Percentiles rank a stretch among this genome's conserved stretches.
phyloP scores from a whole-genome alignment of 2,888 invertebrate genomes.

The Ichneumon xanthorius region DNA sequence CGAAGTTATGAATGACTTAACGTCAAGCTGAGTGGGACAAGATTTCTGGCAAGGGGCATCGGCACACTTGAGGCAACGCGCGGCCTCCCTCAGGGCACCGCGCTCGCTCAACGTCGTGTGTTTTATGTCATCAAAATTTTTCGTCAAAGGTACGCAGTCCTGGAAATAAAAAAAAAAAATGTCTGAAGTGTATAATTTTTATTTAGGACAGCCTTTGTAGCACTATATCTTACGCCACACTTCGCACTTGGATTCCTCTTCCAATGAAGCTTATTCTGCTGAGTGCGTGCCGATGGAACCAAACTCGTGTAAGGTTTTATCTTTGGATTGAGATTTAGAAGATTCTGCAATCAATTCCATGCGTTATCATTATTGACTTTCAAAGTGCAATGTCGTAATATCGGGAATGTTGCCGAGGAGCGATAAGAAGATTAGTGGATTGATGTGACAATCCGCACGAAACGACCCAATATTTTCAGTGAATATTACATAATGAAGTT shows the following conservation, averaged over 20 bases:
- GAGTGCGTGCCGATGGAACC: slow-evolving; percentile 94
- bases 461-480: too few relatives aligned
- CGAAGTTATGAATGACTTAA: slow-evolving; percentile 98
- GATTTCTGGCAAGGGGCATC: slow-evolving; percentile 99
- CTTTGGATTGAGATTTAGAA: slow-evolving; percentile 94
- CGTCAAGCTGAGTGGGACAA: slow-evolving; percentile 98
- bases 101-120: slow-evolving; percentile 98
- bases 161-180: slow-evolving; percentile 78
- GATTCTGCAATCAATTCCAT: slow-evolving; percentile 88
- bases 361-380: not conserved
- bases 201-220: not conserved
- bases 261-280: slow-evolving; percentile 96
- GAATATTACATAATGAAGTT: too few relatives aligned
- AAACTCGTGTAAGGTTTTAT: slow-evolving; percentile 91
- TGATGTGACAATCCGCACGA: too few relatives aligned
- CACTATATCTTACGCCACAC: slow-evolving; percentile 89
- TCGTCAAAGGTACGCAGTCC: slow-evolving; percentile 90
- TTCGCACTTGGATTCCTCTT: slow-evolving; percentile 95
- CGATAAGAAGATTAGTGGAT: not conserved
- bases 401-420: not conserved
- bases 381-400: not conserved
- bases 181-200: not conserved
- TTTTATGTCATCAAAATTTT: slow-evolving; percentile 98
- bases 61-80: slow-evolving; percentile 95
- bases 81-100: slow-evolving; percentile 95